Percentiles rank a stretch among this genome's conserved stretches.
Conservation (phyloP, 2,888 invertebrate genomes). For the Caenorhabditis uteleia region DNA sequence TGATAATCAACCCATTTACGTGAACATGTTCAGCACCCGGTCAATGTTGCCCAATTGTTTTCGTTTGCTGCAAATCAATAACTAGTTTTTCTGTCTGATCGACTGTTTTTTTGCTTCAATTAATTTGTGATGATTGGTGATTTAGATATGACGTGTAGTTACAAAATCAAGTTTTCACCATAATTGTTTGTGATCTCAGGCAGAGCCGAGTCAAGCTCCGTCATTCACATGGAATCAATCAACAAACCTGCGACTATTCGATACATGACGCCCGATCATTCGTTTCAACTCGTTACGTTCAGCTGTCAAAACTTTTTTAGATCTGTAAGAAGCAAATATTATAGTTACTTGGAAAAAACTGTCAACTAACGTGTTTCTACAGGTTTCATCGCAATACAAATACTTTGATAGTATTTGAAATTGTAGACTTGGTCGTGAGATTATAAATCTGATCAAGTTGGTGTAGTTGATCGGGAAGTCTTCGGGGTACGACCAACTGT, state of each 20-base stretch:
- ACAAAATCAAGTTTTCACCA: neutral
- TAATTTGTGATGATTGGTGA: neutral
- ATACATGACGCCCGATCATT: neutral
- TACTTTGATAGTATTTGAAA: constrained; percentile 12
- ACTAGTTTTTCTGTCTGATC: too few relatives aligned
- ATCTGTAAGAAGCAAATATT: too few relatives aligned
- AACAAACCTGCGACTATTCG: constrained; percentile 4
- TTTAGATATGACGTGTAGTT: neutral
- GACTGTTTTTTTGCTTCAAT: too few relatives aligned
- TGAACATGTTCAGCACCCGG: neutral
- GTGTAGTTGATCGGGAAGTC: constrained; percentile 28
- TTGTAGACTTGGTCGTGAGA: constrained; percentile 10
- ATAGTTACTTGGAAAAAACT: too few relatives aligned
- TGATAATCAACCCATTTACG: too few relatives aligned
- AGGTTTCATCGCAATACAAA: constrained; percentile 15
- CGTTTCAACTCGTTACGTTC: neutral
- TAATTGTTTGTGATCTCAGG: neutral
- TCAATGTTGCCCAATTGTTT: neutral
- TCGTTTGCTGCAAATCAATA: constrained; percentile 6
- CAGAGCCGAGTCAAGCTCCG: neutral
- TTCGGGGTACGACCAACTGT: constrained; percentile 31
- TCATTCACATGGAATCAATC: neutral
- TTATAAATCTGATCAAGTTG: constrained; percentile 20
- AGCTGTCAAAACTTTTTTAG: neutral
- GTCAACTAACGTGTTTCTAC: too few relatives aligned